Evolutionary conservation across 1,140 invertebrate genomes (phyloP).

Genomic region (Colletes gigas): DNA sequence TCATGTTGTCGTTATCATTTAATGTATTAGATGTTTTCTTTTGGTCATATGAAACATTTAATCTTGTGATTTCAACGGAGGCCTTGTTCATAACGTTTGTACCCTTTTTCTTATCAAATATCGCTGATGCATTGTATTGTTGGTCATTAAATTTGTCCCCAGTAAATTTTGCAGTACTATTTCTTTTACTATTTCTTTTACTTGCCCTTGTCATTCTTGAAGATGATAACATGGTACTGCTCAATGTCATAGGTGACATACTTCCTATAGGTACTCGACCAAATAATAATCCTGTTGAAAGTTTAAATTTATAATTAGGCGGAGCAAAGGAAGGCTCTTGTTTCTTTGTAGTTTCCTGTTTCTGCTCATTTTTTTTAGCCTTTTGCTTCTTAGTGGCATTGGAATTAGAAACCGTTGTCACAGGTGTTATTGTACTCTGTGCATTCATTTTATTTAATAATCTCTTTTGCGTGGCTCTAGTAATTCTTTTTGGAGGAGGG

Average conservation of each 20-base stretch:
- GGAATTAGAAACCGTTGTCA: too few relatives aligned
- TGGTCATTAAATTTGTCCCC: not conserved
- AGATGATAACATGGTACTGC: too few relatives aligned
- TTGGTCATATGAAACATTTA: too few relatives aligned
- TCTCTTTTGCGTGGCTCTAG: constrained; percentile 72
- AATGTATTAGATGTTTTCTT: not conserved
- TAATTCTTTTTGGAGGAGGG: constrained; percentile 62
- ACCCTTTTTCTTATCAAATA: not conserved
- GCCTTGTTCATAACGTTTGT: not conserved
- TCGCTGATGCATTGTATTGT: too few relatives aligned
- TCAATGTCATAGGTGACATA: constrained; percentile 14
- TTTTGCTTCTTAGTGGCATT: too few relatives aligned
- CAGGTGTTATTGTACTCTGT: too few relatives aligned
- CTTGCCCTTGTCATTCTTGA: not conserved
- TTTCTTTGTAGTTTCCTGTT: constrained; percentile 13
- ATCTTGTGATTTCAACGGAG: not conserved
- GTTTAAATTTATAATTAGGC: constrained; percentile 62
- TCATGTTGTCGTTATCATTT: too few relatives aligned
- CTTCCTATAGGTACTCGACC: constrained; percentile 41
- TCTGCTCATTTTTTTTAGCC: constrained; percentile 5
- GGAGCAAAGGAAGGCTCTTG: constrained; percentile 64
- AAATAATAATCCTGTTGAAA: constrained; percentile 63
- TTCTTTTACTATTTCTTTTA: not conserved
- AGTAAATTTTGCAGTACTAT: not conserved
- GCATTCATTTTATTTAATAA: constrained; percentile 17